A percentile compares a stretch with the other conserved stretches of the same genome.
These are phyloP conservation scores for Bellardia pandia DNA, from an alignment of 2,888 invertebrate species.

Conservation along the genomic window DNA sequence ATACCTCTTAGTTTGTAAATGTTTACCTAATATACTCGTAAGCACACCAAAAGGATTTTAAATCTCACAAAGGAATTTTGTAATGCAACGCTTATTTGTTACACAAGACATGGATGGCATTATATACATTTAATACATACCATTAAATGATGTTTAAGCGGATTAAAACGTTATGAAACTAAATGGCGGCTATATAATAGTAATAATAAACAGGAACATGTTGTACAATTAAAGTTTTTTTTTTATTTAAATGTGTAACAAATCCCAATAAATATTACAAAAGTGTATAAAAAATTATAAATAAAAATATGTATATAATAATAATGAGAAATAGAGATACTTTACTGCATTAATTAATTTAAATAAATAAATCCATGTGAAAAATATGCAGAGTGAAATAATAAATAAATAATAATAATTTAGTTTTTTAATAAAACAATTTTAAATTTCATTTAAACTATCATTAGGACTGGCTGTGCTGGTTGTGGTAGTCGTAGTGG, in stretches of 20 bases:
- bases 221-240: neutral
- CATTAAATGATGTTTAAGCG: neutral
- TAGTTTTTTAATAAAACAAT: neutral
- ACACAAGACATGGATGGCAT: constrained; percentile 7
- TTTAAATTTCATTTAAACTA: constrained; percentile 74
- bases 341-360: no score
- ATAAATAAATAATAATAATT: constrained; percentile 17
- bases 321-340: neutral
- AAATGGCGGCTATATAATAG: neutral
- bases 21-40: no score
- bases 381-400: neutral
- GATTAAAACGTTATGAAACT: constrained; percentile 9
- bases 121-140: neutral
- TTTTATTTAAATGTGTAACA: neutral
- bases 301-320: neutral
- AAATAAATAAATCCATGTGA: constrained; percentile 12
- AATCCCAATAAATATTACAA: constrained; percentile 26
- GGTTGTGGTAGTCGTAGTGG: constrained; percentile 76
- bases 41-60: no score
- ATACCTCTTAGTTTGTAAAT: no score
- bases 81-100: constrained; percentile 8
- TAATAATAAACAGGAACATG: neutral
- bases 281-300: neutral
- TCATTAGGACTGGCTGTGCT: constrained; percentile 67
- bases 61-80: no score